Evolutionary conservation across 2,797 vertebrate species (phyloP).

Genomic region (Chiloscyllium punctatum): DNA sequence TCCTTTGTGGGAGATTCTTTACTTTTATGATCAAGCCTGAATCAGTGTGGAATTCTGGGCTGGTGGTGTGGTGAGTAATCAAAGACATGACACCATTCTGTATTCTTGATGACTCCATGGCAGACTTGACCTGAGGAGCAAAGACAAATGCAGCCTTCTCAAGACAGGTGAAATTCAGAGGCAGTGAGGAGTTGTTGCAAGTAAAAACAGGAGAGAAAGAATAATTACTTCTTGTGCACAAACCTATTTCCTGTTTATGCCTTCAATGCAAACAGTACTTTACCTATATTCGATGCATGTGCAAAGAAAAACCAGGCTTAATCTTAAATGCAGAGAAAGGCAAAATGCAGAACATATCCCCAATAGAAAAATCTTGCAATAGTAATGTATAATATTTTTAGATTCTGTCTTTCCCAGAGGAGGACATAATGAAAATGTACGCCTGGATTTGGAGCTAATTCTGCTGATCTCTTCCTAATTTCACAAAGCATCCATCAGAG

Average conservation of each 20-base stretch:
- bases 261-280: neutral
- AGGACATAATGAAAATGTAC: neutral
- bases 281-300: neutral
- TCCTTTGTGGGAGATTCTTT: too few species aligned
- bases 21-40: neutral
- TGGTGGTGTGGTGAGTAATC: neutral
- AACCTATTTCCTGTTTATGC: slow-evolving; percentile 7
- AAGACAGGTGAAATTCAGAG: neutral
- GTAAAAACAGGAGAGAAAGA: neutral
- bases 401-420: neutral
- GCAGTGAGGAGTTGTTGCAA: neutral
- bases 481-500: slow-evolving; percentile 32
- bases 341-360: neutral
- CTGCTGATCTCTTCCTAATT: neutral
- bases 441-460: neutral
- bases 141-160: neutral
- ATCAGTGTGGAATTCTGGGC: neutral
- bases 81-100: neutral
- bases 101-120: neutral
- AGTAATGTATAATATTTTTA: neutral
- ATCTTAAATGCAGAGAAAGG: neutral
- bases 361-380: neutral
- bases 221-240: neutral
- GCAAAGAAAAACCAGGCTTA: neutral
- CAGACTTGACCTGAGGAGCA: neutral